These are phyloP conservation scores for Achatina immaculata DNA, from an alignment of 1,140 invertebrate genomes.

Conservation along the genomic window DNA sequence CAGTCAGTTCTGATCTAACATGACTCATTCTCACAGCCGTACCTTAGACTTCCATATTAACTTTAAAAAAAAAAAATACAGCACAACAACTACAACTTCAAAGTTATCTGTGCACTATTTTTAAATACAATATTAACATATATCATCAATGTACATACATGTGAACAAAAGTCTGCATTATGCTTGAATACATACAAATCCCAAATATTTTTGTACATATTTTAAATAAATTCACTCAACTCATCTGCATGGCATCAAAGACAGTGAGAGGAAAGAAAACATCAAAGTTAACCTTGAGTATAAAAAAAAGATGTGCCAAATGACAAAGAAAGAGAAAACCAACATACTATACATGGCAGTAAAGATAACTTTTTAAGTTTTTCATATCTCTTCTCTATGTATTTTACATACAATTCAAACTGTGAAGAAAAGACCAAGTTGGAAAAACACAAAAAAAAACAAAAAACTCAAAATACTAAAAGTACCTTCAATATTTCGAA, in stretches of 20 bases:
- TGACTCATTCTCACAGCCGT: too few relatives aligned
- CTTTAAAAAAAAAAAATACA: neutral
- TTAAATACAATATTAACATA: neutral
- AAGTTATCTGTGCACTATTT: neutral
- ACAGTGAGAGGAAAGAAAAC: neutral
- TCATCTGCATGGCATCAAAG: neutral
- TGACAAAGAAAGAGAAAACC: neutral
- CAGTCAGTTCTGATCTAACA: too few relatives aligned
- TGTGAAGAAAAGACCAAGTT: too few relatives aligned
- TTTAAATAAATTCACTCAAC: neutral
- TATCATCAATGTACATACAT: neutral
- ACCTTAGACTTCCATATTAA: neutral
- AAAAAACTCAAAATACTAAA: too few relatives aligned
- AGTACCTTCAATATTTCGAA: too few relatives aligned
- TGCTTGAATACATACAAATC: neutral
- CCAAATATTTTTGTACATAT: neutral
- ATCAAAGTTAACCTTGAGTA: too few relatives aligned
- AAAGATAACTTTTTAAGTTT: neutral
- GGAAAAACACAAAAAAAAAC: too few relatives aligned
- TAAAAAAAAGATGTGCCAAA: neutral
- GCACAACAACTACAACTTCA: neutral
- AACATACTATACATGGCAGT: slow-evolving; percentile 1
- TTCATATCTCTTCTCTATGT: too few relatives aligned
- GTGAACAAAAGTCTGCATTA: slow-evolving; percentile 1
- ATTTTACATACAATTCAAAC: too few relatives aligned